Conservation (phyloP, 2,113 vertebrate species). For the Pungitius pungitius region DNA sequence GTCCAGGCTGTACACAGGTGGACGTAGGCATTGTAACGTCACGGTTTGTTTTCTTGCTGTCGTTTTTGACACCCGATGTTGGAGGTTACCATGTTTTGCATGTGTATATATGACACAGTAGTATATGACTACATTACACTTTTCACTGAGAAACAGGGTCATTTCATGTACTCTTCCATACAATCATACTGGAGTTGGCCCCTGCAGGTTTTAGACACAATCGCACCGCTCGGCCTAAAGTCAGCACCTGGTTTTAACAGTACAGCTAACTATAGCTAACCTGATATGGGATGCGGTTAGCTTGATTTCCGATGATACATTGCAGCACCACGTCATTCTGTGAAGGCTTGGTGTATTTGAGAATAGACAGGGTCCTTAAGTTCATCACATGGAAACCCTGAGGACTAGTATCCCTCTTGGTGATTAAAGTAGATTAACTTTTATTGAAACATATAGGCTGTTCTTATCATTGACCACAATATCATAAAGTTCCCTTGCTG, state of each 20-base stretch:
- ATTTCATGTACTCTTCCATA: too few species aligned
- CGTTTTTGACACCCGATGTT: too few species aligned
- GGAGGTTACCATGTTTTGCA: too few species aligned
- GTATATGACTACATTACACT: too few species aligned
- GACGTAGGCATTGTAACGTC: too few species aligned
- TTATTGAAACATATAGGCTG: slow-evolving; percentile 15
- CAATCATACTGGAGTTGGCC: too few species aligned
- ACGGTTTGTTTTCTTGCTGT: too few species aligned
- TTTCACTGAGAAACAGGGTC: too few species aligned
- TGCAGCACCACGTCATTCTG: background rate
- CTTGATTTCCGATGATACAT: background rate
- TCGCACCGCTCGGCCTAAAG: too few species aligned
- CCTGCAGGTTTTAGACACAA: too few species aligned
- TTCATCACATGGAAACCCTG: background rate
- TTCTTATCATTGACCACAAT: slow-evolving; percentile 28
- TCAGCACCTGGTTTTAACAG: background rate
- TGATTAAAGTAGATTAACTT: slow-evolving; percentile 1
- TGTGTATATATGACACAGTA: too few species aligned
- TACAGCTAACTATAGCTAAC: background rate
- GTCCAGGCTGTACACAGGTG: too few species aligned
- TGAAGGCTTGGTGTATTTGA: background rate
- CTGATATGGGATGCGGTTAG: background rate
- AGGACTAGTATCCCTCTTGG: background rate
- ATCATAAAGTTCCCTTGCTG: slow-evolving; percentile 20
- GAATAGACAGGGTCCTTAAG: slow-evolving; percentile 2